A percentile compares a stretch with the other conserved stretches of the same genome.
Conservation (phyloP, 1,140 invertebrate species). For the Tetramorium simillimum region DNA sequence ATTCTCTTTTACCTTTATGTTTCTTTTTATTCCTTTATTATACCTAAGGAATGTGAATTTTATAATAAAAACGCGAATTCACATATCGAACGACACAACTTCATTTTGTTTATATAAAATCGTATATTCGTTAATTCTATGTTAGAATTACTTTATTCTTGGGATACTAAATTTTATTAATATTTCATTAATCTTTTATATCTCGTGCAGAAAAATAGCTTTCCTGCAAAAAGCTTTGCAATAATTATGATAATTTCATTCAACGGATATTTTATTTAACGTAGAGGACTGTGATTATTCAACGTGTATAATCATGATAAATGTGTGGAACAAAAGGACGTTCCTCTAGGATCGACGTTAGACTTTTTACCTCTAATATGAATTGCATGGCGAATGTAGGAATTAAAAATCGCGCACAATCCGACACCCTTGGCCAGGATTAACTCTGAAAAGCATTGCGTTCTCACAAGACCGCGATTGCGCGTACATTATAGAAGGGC, state of each 20-base stretch:
- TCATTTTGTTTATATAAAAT: background rate
- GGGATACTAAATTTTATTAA: conserved; percentile 22
- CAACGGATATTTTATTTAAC: conserved; percentile 1
- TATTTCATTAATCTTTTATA: background rate
- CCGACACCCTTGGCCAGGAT: conserved; percentile 7
- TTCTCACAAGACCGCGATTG: conserved; percentile 29
- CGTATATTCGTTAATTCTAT: background rate
- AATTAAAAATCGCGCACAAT: conserved; percentile 40
- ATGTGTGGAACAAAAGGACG: conserved; percentile 6
- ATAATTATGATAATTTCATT: conserved; percentile 31
- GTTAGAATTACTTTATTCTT: conserved; percentile 1
- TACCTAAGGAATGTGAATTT: background rate
- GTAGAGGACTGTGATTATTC: background rate
- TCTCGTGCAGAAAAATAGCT: background rate
- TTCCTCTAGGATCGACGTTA: conserved; percentile 18
- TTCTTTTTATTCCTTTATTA: background rate
- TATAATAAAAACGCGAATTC: background rate
- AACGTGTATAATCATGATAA: conserved; percentile 22
- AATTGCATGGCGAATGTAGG: background rate
- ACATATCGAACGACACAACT: background rate
- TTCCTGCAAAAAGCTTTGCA: background rate
- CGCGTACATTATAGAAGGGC: conserved; percentile 40
- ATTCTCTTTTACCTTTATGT: background rate
- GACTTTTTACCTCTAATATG: conserved; percentile 12
- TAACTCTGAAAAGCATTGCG: conserved; percentile 25